Conservation (phyloP, 2,888 invertebrate species). For the Erpobdella octoculata region DNA sequence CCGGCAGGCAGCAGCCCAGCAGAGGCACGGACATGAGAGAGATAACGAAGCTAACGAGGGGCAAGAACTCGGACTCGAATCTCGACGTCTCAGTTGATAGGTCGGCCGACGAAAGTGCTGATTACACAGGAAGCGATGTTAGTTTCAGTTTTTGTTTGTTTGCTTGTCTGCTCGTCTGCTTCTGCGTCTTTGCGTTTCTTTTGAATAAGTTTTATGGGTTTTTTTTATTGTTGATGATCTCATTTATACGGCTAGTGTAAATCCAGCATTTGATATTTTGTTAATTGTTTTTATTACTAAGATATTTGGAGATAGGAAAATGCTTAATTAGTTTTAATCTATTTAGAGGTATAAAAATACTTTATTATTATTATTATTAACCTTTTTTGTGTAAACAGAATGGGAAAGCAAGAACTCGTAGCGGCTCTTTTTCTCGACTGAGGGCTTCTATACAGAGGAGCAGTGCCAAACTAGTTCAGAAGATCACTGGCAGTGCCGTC, state of each 20-base stretch:
- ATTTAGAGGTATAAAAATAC: too few relatives aligned
- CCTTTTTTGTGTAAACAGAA: neutral
- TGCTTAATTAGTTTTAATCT: too few relatives aligned
- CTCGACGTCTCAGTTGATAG: conserved; percentile 16
- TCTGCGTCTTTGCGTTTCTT: too few relatives aligned
- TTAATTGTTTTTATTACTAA: too few relatives aligned
- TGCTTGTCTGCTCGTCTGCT: too few relatives aligned
- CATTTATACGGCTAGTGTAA: too few relatives aligned
- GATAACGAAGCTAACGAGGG: conserved; percentile 17
- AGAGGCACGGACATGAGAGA: conserved; percentile 15
- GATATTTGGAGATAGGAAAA: too few relatives aligned
- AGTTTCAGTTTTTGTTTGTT: neutral
- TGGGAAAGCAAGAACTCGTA: conserved; percentile 51
- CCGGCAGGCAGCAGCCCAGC: conserved; percentile 1
- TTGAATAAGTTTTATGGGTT: too few relatives aligned
- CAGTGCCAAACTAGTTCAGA: conserved; percentile 63
- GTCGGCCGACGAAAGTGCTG: conserved; percentile 23
- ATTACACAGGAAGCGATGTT: conserved; percentile 8
- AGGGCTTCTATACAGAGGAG: conserved; percentile 64
- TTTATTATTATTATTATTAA: neutral
- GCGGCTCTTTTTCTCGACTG: conserved; percentile 65
- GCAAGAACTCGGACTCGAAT: conserved; percentile 18
- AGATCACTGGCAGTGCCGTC: conserved; percentile 54
- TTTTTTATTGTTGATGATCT: too few relatives aligned
- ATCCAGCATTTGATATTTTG: too few relatives aligned